Percentiles rank a stretch among this genome's conserved stretches.
These are phyloP conservation scores for Periophthalmodon schlosseri DNA, from an alignment of 2,113 vertebrate genomes.

Conservation along the genomic window DNA sequence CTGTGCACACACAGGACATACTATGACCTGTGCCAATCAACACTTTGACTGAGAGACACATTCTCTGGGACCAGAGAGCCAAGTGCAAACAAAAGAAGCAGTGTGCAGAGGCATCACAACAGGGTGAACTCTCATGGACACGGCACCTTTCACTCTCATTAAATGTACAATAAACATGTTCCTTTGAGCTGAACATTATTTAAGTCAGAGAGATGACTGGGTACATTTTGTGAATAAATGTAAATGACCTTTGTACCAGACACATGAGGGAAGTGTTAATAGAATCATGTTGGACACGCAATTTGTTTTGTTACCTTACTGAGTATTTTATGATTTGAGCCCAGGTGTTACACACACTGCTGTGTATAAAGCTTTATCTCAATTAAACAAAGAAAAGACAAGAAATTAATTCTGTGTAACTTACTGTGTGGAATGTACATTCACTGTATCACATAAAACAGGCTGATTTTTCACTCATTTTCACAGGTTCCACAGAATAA, in stretches of 20 bases:
- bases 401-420: neutral
- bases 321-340: constrained; percentile 35
- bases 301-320: constrained; percentile 37
- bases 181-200: constrained; percentile 78
- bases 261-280: constrained; percentile 42
- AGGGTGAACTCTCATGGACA: constrained; percentile 31
- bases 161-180: constrained; percentile 64
- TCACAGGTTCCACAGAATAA: constrained; percentile 37
- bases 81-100: constrained; percentile 21
- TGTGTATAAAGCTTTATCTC: constrained; percentile 57
- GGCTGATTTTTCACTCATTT: constrained; percentile 33
- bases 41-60: constrained; percentile 39
- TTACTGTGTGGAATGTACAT: constrained; percentile 40
- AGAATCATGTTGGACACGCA: constrained; percentile 62
- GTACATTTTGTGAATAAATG: constrained; percentile 95
- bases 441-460: constrained; percentile 21
- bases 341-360: constrained; percentile 32
- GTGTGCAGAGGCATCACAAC: constrained; percentile 43
- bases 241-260: constrained; percentile 82
- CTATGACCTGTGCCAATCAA: constrained; percentile 62
- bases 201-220: constrained; percentile 85
- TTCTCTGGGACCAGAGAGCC: constrained; percentile 28
- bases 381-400: constrained; percentile 15
- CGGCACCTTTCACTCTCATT: constrained; percentile 82
- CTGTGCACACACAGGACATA: constrained; percentile 23